Percentiles rank a stretch among this genome's conserved stretches.
phyloP scores from a whole-genome alignment of 1,140 invertebrate genomes.

The Drosophila busckii region DNA sequence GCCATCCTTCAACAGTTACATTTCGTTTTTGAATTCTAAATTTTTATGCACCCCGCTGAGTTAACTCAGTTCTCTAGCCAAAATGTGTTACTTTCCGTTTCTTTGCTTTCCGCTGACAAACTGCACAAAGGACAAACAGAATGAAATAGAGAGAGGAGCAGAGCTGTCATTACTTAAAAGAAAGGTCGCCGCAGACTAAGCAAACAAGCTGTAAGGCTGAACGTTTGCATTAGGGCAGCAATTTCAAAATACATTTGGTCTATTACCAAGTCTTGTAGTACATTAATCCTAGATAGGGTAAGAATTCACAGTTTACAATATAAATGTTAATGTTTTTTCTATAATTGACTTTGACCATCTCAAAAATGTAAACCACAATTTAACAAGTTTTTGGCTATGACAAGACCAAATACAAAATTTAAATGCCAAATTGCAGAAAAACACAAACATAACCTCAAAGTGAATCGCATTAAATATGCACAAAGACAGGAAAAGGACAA shows the following conservation, averaged over 20 bases:
- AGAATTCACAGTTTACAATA: no score
- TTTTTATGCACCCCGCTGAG: conserved; percentile 50
- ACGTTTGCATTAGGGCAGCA: conserved; percentile 83
- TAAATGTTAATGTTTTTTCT: no score
- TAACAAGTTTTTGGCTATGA: no score
- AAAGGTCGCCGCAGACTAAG: conserved; percentile 53
- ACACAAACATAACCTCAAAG: conserved; percentile 52
- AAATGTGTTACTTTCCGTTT: conserved; percentile 37
- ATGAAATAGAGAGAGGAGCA: not conserved
- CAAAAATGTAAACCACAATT: no score
- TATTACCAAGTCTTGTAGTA: no score
- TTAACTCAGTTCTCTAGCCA: not conserved
- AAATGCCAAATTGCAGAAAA: no score
- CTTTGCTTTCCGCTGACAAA: conserved; percentile 19
- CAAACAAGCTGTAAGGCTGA: no score
- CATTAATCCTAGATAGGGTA: no score
- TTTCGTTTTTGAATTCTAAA: conserved; percentile 80
- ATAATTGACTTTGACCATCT: no score
- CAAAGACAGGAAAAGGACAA: conserved; percentile 57
- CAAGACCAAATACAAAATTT: no score
- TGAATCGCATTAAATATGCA: conserved; percentile 51
- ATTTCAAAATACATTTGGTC: no score
- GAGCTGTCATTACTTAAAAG: conserved; percentile 19
- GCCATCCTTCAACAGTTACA: conserved; percentile 81
- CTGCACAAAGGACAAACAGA: conserved; percentile 8